Percentiles rank a stretch among this genome's conserved stretches.
phyloP scores from a whole-genome alignment of 2,113 vertebrate species.

The Dicentrarchus labrax region DNA sequence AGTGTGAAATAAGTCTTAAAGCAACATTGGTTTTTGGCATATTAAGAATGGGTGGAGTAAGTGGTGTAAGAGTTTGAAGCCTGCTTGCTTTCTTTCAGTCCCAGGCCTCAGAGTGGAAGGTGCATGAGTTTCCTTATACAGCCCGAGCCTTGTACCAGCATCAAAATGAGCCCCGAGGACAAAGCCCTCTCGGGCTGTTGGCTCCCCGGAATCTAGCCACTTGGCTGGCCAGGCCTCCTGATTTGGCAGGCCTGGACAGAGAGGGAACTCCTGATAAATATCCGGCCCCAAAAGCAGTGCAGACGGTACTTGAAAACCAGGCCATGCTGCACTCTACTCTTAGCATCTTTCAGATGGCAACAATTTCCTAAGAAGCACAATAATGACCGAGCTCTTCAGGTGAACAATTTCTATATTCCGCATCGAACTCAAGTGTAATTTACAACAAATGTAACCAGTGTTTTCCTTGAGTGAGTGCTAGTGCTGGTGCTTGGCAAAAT shows the following conservation, averaged over 20 bases:
- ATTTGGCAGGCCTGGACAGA: constrained; percentile 59
- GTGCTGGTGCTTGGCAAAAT: background rate
- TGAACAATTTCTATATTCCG: background rate
- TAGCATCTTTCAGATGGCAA: constrained; percentile 12
- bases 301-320: constrained; percentile 51
- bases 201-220: constrained; percentile 75
- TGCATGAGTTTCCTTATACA: constrained; percentile 52
- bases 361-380: background rate
- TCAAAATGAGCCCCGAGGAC: constrained; percentile 75
- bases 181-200: constrained; percentile 76
- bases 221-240: constrained; percentile 62
- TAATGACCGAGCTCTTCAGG: background rate
- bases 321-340: background rate
- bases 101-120: constrained; percentile 50
- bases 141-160: constrained; percentile 65
- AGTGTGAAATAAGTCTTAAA: constrained; percentile 41
- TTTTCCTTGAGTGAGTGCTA: background rate
- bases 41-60: constrained; percentile 57
- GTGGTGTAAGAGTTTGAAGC: constrained; percentile 21
- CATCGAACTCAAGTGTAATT: background rate
- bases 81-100: constrained; percentile 44
- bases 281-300: constrained; percentile 17
- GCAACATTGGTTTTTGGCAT: constrained; percentile 21
- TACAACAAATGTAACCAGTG: background rate
- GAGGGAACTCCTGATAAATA: constrained; percentile 65